Percentiles rank a stretch among this genome's conserved stretches.
Conservation (phyloP, 2,888 invertebrate genomes). For the Plebejus argus region DNA sequence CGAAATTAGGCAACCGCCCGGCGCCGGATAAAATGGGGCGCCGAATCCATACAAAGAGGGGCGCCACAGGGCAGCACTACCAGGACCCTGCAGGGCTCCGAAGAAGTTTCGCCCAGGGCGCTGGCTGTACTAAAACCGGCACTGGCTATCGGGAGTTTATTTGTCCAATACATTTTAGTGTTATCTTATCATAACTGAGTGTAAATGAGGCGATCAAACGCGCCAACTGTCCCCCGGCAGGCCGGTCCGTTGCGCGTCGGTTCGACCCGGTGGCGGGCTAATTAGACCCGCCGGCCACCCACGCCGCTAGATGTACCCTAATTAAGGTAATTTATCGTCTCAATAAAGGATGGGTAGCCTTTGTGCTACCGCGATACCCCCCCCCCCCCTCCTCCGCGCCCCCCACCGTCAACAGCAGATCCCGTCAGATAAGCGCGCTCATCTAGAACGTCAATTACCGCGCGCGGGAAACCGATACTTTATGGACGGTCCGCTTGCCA, state of each 20-base stretch:
- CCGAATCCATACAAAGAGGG: too few species aligned
- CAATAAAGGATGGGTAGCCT: slow-evolving; percentile 60
- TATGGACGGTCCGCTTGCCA: not conserved
- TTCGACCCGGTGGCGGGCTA: slow-evolving; percentile 42
- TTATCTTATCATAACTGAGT: slow-evolving; percentile 17
- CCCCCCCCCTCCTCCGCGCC: slow-evolving; percentile 61
- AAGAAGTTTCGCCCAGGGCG: too few species aligned
- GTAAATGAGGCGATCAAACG: slow-evolving; percentile 15
- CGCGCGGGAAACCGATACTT: slow-evolving; percentile 37
- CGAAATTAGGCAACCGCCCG: too few species aligned
- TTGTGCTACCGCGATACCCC: slow-evolving; percentile 74
- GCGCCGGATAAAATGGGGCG: too few species aligned
- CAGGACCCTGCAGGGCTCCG: too few species aligned
- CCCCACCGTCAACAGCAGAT: slow-evolving; percentile 70
- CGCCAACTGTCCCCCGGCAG: not conserved
- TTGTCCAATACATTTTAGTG: not conserved
- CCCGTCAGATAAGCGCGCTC: slow-evolving; percentile 59
- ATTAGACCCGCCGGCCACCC: slow-evolving; percentile 74
- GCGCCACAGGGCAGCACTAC: too few species aligned
- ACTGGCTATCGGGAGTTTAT: not conserved
- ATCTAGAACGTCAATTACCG: slow-evolving; percentile 35
- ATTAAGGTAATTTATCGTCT: slow-evolving; percentile 80
- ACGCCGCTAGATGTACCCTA: slow-evolving; percentile 76
- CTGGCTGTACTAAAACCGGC: too few species aligned
- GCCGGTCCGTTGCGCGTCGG: not conserved